A percentile compares a stretch with the other conserved stretches of the same genome.
Conservation (phyloP, 2,888 invertebrate species). For the Conistra vaccinii region DNA sequence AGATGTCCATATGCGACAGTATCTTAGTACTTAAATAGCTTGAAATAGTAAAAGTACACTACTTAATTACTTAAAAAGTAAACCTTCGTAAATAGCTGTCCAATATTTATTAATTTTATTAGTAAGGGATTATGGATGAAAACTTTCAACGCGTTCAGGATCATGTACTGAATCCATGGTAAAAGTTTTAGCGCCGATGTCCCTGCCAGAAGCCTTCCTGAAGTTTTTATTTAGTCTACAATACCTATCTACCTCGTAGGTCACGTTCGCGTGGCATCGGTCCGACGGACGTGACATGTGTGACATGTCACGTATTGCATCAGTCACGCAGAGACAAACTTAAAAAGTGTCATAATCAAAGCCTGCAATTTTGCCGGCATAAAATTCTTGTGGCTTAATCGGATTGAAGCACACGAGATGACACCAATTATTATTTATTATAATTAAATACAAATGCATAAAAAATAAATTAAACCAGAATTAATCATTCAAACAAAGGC, state of each 20-base stretch:
- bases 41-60: too few relatives aligned
- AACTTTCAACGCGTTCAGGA: too few relatives aligned
- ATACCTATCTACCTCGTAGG: not conserved
- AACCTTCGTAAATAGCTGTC: too few relatives aligned
- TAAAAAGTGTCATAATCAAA: slow-evolving; percentile 5
- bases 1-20: too few relatives aligned
- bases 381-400: slow-evolving; percentile 1
- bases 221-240: too few relatives aligned
- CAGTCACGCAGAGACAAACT: slow-evolving; percentile 12
- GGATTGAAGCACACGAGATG: not conserved
- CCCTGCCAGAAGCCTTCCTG: too few relatives aligned
- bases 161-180: too few relatives aligned
- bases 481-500: not conserved
- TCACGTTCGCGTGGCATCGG: not conserved
- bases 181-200: too few relatives aligned
- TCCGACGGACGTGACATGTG: not conserved
- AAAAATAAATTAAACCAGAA: not conserved
- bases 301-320: not conserved
- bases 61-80: too few relatives aligned
- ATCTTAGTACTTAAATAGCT: too few relatives aligned
- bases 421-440: not conserved
- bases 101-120: too few relatives aligned
- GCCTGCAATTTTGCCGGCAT: slow-evolving; percentile 3
- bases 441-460: not conserved
- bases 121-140: too few relatives aligned